Evolutionary conservation across 2,113 vertebrate species (phyloP).

Genomic region (Eonycteris spelaea): DNA sequence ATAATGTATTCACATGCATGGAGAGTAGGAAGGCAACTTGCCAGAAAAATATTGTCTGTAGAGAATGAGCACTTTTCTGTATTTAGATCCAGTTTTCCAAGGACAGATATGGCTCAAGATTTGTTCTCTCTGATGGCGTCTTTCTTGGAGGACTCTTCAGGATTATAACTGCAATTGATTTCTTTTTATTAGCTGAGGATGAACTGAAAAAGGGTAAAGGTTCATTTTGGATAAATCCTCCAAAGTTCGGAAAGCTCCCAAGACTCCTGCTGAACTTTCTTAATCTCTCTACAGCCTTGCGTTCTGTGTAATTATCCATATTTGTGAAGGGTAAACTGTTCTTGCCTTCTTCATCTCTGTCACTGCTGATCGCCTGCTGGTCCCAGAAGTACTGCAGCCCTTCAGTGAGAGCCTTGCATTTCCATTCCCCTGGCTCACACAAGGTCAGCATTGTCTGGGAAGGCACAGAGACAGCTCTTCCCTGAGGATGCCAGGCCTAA

Average conservation of each 20-base stretch:
- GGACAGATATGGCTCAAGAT: background rate
- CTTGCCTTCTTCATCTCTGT: conserved; percentile 55
- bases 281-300: conserved; percentile 46
- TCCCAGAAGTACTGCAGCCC: conserved; percentile 42
- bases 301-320: conserved; percentile 44
- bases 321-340: conserved; percentile 59
- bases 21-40: background rate
- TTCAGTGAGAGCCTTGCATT: background rate
- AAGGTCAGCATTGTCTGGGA: background rate
- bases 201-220: conserved; percentile 57
- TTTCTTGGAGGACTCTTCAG: conserved; percentile 36
- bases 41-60: background rate
- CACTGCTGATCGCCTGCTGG: background rate
- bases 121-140: conserved; percentile 26
- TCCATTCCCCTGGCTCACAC: background rate
- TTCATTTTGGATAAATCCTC: conserved; percentile 63
- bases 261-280: conserved; percentile 64
- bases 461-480: background rate
- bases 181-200: conserved; percentile 63
- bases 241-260: conserved; percentile 65
- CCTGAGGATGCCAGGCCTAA: background rate
- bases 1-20: background rate
- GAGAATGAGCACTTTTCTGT: background rate
- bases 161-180: conserved; percentile 61
- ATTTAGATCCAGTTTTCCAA: conserved; percentile 28